These are phyloP conservation scores for Drosophila recens DNA, from an alignment of 2,888 invertebrate species.

Conservation along the genomic window DNA sequence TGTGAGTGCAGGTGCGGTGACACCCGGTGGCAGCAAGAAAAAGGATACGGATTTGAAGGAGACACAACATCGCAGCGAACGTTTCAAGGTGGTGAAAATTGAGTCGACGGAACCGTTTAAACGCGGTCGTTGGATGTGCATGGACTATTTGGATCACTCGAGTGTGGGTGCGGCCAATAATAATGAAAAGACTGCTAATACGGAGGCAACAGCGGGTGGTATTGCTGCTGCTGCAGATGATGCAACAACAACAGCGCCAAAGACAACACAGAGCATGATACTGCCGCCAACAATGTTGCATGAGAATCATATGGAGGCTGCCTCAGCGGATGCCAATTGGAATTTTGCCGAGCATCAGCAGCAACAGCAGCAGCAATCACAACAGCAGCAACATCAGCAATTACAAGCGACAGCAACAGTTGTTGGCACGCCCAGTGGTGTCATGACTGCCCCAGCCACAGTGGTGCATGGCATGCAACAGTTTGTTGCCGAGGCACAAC, in stretches of 20 bases:
- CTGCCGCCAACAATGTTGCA: slow-evolving; percentile 74
- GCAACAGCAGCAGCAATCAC: slow-evolving; percentile 56
- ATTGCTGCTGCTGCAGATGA: slow-evolving; percentile 15
- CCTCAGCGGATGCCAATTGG: slow-evolving; percentile 82
- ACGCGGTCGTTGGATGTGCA: slow-evolving; percentile 96
- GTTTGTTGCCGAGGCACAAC: slow-evolving; percentile 54
- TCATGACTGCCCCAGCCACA: slow-evolving; percentile 85
- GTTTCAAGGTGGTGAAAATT: slow-evolving; percentile 98
- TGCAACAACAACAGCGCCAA: slow-evolving; percentile 52
- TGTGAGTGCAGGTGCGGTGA: slow-evolving; percentile 86
- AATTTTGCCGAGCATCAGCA: slow-evolving; percentile 72
- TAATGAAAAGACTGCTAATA: slow-evolving; percentile 81
- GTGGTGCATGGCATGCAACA: slow-evolving; percentile 82
- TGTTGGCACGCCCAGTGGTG: slow-evolving; percentile 84
- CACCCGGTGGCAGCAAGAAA: slow-evolving; percentile 86
- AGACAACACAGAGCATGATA: slow-evolving; percentile 84
- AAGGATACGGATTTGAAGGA: slow-evolving; percentile 87
- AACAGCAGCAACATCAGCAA: slow-evolving; percentile 63
- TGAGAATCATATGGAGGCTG: slow-evolving; percentile 82
- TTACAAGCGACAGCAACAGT: slow-evolving; percentile 65
- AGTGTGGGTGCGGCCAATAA: slow-evolving; percentile 84
- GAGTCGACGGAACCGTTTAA: slow-evolving; percentile 97
- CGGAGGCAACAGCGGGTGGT: slow-evolving; percentile 52
- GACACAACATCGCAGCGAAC: slow-evolving; percentile 91
- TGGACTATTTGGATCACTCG: slow-evolving; percentile 96